These are phyloP conservation scores for Drusus annulatus DNA, from an alignment of 1,140 invertebrate genomes.

Conservation along the genomic window DNA sequence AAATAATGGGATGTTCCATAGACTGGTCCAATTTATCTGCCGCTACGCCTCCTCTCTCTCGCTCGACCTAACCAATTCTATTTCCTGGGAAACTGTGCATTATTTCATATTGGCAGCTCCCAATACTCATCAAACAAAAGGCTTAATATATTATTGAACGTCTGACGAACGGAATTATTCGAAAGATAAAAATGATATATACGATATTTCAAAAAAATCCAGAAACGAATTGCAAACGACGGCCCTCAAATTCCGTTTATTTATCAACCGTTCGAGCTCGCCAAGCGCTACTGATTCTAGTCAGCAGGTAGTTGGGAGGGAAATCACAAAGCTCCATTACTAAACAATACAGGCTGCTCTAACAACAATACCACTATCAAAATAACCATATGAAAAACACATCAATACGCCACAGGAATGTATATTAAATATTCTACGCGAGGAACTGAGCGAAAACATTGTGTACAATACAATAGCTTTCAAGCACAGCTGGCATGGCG, in stretches of 20 bases:
- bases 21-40: too few relatives aligned
- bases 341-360: background rate
- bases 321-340: background rate
- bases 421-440: background rate
- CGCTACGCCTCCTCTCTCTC: background rate
- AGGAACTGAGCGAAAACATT: too few relatives aligned
- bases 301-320: too few relatives aligned
- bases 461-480: too few relatives aligned
- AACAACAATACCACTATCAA: background rate
- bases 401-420: background rate
- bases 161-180: background rate
- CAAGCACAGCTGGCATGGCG: too few relatives aligned
- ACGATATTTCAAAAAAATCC: too few relatives aligned
- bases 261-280: too few relatives aligned
- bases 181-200: too few relatives aligned
- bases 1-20: too few relatives aligned
- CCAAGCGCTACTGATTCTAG: too few relatives aligned
- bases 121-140: background rate
- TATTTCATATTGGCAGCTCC: background rate
- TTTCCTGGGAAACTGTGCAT: conserved; percentile 38
- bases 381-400: background rate
- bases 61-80: conserved; percentile 33
- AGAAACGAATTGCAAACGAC: too few relatives aligned
- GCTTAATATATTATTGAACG: background rate
- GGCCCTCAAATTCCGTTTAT: too few relatives aligned